Evolutionary conservation across 2,113 vertebrate species (phyloP).

Genomic region (Hemiscyllium ocellatum): DNA sequence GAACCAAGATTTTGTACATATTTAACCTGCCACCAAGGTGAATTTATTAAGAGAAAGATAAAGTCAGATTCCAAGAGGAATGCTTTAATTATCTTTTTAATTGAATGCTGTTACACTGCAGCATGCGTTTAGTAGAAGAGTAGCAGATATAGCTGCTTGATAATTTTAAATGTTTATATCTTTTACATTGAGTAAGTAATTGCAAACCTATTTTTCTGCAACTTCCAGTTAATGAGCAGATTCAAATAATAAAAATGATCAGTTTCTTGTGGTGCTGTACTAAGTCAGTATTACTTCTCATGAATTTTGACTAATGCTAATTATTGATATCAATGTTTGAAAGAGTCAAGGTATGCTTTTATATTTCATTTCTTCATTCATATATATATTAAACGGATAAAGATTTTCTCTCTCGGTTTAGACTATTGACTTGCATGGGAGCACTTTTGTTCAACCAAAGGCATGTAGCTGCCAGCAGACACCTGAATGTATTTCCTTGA

Average conservation of each 20-base stretch:
- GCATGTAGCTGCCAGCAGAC: not conserved
- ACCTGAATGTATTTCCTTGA: not conserved
- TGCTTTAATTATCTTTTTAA: not conserved
- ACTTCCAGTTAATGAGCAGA: not conserved
- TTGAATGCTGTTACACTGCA: not conserved
- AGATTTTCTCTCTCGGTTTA: not conserved
- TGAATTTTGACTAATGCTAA: not conserved
- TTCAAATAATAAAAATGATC: not conserved
- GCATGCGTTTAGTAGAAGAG: not conserved
- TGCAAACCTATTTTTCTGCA: not conserved
- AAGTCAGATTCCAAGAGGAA: not conserved
- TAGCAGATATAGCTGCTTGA: not conserved
- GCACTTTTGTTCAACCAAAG: not conserved
- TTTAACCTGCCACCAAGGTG: not conserved
- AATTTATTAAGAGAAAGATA: not conserved
- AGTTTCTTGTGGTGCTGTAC: not conserved
- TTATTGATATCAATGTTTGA: not conserved
- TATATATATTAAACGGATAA: not conserved
- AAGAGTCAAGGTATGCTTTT: not conserved
- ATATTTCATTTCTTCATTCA: not conserved
- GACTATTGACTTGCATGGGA: not conserved
- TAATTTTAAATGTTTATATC: not conserved
- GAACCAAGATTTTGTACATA: not conserved
- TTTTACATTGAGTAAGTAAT: not conserved
- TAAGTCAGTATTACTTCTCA: not conserved